These are phyloP conservation scores for Ophthalmolycus amberensis DNA, from an alignment of 2,113 vertebrate species.

Conservation along the genomic window DNA sequence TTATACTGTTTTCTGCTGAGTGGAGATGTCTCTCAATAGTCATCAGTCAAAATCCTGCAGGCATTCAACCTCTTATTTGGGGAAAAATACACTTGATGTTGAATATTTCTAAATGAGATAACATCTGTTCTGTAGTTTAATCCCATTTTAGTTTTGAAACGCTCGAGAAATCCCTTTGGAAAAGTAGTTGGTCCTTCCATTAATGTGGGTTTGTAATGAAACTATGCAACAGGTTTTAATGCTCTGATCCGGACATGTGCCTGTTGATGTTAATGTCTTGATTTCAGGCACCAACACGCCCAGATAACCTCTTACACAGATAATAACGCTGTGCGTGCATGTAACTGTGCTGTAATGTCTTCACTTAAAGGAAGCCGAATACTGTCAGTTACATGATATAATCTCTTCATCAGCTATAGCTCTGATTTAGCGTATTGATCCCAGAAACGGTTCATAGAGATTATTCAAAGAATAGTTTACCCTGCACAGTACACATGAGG, in stretches of 20 bases:
- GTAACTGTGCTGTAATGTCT: neutral
- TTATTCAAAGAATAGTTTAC: neutral
- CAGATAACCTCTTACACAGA: neutral
- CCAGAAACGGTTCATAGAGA: neutral
- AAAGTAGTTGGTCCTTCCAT: neutral
- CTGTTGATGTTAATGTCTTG: conserved; percentile 14
- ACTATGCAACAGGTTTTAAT: neutral
- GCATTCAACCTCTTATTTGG: neutral
- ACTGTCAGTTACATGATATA: neutral
- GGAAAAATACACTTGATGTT: no score
- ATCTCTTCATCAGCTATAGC: neutral
- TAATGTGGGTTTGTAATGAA: conserved; percentile 3
- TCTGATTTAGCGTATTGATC: neutral
- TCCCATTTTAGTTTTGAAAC: neutral
- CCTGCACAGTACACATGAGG: neutral
- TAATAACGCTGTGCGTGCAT: neutral
- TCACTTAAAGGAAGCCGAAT: neutral
- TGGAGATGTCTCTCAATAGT: neutral
- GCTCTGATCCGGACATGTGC: conserved; percentile 20
- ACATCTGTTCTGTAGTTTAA: neutral
- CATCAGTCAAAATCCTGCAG: neutral
- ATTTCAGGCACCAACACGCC: conserved; percentile 27
- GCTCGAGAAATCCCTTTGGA: neutral
- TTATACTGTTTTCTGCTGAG: neutral
- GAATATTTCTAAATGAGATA: neutral